Base-by-base conservation (phyloP, 1,140 invertebrate genomes). In the Drosophila oshimai region DNA sequence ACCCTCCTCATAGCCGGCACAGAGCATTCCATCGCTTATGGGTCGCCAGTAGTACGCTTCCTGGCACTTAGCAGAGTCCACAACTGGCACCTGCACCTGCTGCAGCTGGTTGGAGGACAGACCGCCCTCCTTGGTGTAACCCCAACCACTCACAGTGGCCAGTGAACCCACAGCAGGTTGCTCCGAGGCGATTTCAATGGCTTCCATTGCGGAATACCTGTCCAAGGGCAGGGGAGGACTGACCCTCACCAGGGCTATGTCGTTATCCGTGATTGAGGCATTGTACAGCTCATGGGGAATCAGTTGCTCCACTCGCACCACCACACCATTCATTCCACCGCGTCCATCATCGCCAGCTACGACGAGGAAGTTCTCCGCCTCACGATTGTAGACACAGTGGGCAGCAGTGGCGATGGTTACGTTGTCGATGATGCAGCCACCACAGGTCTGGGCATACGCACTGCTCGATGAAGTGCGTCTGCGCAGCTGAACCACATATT, bases 11-110 rank as follows among this genome's bases (percentile, higher is more conserved):
- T 68, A 9, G 1, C 94, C 95, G n/a, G 95, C 95, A 71, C 95
- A 96, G 0, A 95, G 80, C 93, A 95, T 95, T 3, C 92, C 93
- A 2, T 92, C 79, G 0, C 93, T 94, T n/a, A 96, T 91, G 7
- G 74, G 42, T 68, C 90, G 20, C 80, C 67, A 24, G 5, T 37
- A 28, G 34, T 92, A 91, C 13, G 91, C 64, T 0, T 62, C 28
- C 20, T 76, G 76, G 91, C 93, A 73, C 80, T 91, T 55, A 78
- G 92, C 0, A 91, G 80, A 92, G 91, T 93, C 10, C 64, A 89
- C 69, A 9, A 90, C 22, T 0, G 77, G 67, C 0, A 90, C 69
- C 2, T 65, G 45, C 4, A 79, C 74, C 24, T 69, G 73, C 41
- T 76, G 69, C 44, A 90, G 60, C 15, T 65, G 45, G 3, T 45